Conservation (phyloP, 35 echinoderm and acorn worm genomes). For the Amphiura filiformis region DNA sequence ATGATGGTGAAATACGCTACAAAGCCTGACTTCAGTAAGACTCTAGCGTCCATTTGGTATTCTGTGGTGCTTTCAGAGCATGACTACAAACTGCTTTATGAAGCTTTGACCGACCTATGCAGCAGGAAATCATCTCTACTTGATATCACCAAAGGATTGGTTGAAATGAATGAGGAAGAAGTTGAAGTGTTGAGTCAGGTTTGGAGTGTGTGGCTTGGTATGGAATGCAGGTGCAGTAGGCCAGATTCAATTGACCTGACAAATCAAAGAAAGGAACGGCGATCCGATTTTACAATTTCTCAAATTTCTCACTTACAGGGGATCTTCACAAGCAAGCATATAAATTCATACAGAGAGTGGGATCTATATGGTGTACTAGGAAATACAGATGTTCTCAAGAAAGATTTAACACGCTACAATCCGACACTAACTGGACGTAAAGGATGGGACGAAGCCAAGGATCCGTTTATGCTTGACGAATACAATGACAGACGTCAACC, state of each 20-base stretch:
- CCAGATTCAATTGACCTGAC: not conserved
- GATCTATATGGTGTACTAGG: not conserved
- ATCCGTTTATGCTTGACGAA: not conserved
- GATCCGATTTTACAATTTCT: not conserved
- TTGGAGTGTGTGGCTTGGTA: constrained; percentile 32
- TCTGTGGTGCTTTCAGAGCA: constrained; percentile 20
- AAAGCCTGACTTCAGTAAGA: not conserved
- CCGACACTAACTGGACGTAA: constrained; percentile 43
- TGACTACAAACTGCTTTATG: constrained; percentile 36
- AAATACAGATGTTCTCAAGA: not conserved
- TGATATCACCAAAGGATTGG: constrained; percentile 2
- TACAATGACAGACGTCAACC: not conserved
- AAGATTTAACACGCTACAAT: constrained; percentile 26
- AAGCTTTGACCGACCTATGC: constrained; percentile 15
- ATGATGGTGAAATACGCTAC: constrained; percentile 10
- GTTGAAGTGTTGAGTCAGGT: constrained; percentile 20
- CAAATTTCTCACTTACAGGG: not conserved
- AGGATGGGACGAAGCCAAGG: no score
- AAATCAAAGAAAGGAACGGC: constrained; percentile 12
- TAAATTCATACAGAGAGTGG: constrained; percentile 5
- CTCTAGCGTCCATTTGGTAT: constrained; percentile 47
- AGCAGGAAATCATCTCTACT: not conserved
- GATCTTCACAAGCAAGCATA: not conserved
- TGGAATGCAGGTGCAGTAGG: constrained; percentile 11
- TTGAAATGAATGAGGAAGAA: not conserved